Percentiles rank a stretch among this genome's conserved stretches.
Conservation (phyloP, 2,797 vertebrate genomes). For the Rhincodon typus region DNA sequence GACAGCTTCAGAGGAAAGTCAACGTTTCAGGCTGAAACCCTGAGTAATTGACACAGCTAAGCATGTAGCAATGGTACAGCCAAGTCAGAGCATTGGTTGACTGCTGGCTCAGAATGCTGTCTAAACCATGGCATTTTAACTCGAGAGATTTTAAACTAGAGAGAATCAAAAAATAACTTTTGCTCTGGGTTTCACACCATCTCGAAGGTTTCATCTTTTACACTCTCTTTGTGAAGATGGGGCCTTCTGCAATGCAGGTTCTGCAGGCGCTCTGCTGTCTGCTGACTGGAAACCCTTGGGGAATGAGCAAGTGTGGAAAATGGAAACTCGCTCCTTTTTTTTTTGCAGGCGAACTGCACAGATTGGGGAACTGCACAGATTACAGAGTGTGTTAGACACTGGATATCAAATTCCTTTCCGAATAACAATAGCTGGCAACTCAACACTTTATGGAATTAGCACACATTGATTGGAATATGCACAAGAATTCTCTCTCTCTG, state of each 20-base stretch:
- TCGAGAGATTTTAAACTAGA: not conserved
- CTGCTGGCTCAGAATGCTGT: not conserved
- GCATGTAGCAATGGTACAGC: not conserved
- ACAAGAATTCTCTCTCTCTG: not conserved
- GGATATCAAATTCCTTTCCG: not conserved
- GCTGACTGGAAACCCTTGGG: constrained; percentile 1
- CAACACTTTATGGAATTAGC: not conserved
- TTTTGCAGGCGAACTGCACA: not conserved
- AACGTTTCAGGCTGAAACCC: no score
- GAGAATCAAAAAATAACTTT: not conserved
- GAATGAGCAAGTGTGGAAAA: not conserved
- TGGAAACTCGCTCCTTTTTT: not conserved
- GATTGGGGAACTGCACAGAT: not conserved
- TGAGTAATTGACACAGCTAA: no score
- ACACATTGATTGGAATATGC: not conserved
- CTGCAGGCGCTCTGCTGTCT: not conserved
- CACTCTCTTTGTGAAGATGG: not conserved
- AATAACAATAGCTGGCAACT: not conserved
- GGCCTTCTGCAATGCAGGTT: constrained; percentile 20
- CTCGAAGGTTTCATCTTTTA: not conserved
- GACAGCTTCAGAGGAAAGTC: no score
- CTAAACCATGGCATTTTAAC: not conserved
- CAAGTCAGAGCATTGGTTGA: not conserved
- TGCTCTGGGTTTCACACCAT: no score
- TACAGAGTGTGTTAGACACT: no score